Base-by-base conservation (phyloP, 2,888 invertebrate species). In the Galeruca laticollis region DNA sequence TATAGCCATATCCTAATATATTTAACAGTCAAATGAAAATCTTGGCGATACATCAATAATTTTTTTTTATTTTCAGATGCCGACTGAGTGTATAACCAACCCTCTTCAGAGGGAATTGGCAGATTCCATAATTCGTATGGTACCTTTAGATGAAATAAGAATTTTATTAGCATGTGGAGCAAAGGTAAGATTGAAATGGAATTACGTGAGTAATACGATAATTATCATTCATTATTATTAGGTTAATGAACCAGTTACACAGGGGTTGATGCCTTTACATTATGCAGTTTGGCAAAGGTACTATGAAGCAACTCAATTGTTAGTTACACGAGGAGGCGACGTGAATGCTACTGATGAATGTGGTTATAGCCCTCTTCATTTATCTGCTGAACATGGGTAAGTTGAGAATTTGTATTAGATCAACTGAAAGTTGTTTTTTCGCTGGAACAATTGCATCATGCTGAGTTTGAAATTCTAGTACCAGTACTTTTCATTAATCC, bases 271-370 rank as follows among this genome's bases (percentile, higher is more conserved):
- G 69, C 96, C 97, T 0, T 86, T 97, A 40, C 97, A 97, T 86
- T 97, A 97, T 86, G 97, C 97, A 0, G 94, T 96, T 74, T 96
- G 95, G 92, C 94, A 95, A 82, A 89, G 94, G 33, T 90, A 93
- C 83, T 87, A 90, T 75, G 94, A 94, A 77, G 95, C 95, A 0
- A 93, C 94, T 0, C 90, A 92, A 64, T 87, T 96, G 63, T 87
- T 97, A 60, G 86, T 97, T 51, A 94, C 94, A 0, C 87, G 94
- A 40, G 95, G 95, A 8, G 92, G 94, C 77, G 92, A 95, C 81
- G 91, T 94, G 40, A 92, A 95, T 82, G 93, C 94, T 0, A 89
- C 91, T 0, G 96, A 96, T 80, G 95, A 96, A 82, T 95, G 96
- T 77, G 97, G 97, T 0, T 97, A 96, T 85, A 94, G 96, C 68